Percentiles rank a stretch among this genome's conserved stretches.
Evolutionary conservation across 2,888 invertebrate species (phyloP).

Genomic region (Coenonympha arcania): DNA sequence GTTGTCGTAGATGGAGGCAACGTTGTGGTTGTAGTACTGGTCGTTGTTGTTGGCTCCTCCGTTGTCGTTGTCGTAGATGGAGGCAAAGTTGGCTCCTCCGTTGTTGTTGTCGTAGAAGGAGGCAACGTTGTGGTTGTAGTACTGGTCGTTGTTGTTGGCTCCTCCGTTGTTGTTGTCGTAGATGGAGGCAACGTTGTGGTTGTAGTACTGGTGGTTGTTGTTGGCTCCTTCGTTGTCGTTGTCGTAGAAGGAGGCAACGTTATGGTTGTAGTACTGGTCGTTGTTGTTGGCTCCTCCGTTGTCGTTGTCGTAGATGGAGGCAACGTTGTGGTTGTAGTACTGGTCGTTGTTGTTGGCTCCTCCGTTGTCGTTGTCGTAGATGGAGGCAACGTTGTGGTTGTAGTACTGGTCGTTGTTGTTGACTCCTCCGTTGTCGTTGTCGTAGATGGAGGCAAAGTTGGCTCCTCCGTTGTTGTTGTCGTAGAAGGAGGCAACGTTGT

Average conservation of each 20-base stretch:
- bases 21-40: neutral
- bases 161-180: neutral
- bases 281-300: neutral
- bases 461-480: no score
- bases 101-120: neutral
- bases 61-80: neutral
- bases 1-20: neutral
- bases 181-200: neutral
- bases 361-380: neutral
- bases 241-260: neutral
- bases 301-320: neutral
- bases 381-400: neutral
- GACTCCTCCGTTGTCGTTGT: neutral
- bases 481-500: neutral
- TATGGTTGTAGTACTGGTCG: neutral
- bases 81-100: no score
- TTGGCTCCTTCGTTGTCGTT: neutral
- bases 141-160: no score
- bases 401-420: neutral
- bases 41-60: neutral
- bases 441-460: neutral
- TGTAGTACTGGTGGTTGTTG: no score
- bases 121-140: neutral
- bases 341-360: neutral
- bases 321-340: neutral